These are phyloP conservation scores for Lasioglossum oenotherae DNA, from an alignment of 2,888 invertebrate species.

Conservation along the genomic window DNA sequence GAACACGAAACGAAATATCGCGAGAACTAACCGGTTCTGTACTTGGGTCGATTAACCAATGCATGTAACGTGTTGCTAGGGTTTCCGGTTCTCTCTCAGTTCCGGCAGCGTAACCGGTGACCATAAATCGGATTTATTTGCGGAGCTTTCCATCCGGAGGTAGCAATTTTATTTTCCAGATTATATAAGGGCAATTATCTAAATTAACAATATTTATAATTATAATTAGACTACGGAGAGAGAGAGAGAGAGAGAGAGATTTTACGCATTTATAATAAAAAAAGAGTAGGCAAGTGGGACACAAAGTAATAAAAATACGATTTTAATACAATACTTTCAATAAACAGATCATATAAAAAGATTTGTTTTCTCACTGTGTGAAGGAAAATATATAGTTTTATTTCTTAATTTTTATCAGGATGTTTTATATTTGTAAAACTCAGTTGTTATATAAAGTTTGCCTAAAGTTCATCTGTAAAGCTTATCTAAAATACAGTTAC, in stretches of 20 bases:
- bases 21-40: slow-evolving; percentile 55
- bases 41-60: slow-evolving; percentile 32
- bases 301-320: neutral
- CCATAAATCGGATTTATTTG: slow-evolving; percentile 3
- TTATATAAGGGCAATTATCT: neutral
- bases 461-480: neutral
- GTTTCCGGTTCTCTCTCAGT: slow-evolving; percentile 68
- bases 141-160: neutral
- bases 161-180: neutral
- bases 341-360: neutral
- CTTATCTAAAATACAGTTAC: neutral
- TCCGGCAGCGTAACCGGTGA: slow-evolving; percentile 10
- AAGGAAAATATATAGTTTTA: neutral
- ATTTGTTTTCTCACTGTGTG: neutral
- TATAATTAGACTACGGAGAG: neutral
- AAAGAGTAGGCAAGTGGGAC: neutral
- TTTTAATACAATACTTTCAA: neutral
- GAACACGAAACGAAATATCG: slow-evolving; percentile 22
- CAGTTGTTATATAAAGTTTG: neutral
- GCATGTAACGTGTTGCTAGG: slow-evolving; percentile 61
- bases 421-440: neutral
- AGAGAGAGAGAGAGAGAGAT: too few relatives aligned
- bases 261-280: neutral
- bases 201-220: neutral
- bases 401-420: neutral